phyloP scores from a whole-genome alignment of 2,888 invertebrate genomes.

The Heteromurus nitidus region DNA sequence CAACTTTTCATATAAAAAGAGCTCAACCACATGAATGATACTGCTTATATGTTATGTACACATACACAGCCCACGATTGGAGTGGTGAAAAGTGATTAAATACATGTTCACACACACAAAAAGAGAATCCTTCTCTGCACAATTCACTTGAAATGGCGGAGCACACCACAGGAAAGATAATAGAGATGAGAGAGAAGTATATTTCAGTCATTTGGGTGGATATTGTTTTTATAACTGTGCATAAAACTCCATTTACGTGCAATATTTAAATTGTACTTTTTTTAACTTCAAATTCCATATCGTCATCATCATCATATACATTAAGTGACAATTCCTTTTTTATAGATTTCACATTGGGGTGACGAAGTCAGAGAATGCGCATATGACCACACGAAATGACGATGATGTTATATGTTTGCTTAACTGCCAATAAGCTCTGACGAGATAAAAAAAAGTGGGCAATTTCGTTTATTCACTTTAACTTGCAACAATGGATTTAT shows the following conservation, averaged over 20 bases:
- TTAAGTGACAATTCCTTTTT: conserved; percentile 50
- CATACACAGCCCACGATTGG: conserved; percentile 6
- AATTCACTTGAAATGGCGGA: conserved; percentile 7
- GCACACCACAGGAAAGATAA: conserved; percentile 36
- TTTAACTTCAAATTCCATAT: conserved; percentile 7
- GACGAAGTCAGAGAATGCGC: neutral
- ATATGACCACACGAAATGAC: too few species aligned
- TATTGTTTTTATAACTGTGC: conserved; percentile 5
- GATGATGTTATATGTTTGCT: conserved; percentile 9
- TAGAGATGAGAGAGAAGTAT: conserved; percentile 4
- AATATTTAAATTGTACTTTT: neutral
- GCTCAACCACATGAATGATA: neutral
- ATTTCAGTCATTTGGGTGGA: conserved; percentile 36
- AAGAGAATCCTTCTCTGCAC: neutral
- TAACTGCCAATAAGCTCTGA: conserved; percentile 18
- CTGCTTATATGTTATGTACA: neutral
- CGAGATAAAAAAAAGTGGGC: neutral
- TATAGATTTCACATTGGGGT: conserved; percentile 47
- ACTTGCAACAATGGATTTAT: neutral
- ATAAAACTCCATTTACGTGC: neutral
- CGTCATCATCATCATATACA: conserved; percentile 14
- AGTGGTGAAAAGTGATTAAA: conserved; percentile 52
- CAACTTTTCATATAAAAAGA: conserved; percentile 10
- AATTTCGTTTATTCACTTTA: conserved; percentile 32
- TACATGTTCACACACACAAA: conserved; percentile 26